phyloP scores from a whole-genome alignment of 92 coral and sea anemone genomes.

The Phenganax subtilis region DNA sequence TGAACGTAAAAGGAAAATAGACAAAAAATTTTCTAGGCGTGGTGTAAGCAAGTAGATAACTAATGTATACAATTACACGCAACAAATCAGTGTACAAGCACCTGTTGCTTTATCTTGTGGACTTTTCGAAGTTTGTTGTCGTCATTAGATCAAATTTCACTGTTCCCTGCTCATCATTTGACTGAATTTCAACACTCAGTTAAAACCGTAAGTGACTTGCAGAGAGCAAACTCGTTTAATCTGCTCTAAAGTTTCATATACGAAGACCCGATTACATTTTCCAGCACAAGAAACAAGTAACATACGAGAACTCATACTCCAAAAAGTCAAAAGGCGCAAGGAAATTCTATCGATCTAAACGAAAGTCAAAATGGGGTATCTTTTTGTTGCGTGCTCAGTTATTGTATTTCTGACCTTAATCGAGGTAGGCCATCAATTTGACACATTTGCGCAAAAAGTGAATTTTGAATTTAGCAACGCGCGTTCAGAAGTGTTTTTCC shows the following conservation, averaged over 20 bases:
- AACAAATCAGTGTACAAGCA: background rate
- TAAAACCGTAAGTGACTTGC: no score
- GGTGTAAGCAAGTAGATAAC: background rate
- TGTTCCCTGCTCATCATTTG: no score
- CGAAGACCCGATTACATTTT: no score
- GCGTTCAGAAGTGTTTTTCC: no score
- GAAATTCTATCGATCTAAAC: background rate
- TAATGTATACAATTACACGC: background rate
- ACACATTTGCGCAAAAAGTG: no score
- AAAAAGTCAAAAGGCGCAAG: background rate
- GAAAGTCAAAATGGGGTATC: background rate
- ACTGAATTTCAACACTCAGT: no score
- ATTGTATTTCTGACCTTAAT: conserved; percentile 1
- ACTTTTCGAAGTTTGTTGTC: background rate
- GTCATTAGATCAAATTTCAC: background rate
- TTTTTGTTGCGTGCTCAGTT: background rate
- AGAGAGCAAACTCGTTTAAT: no score
- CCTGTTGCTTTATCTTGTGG: background rate
- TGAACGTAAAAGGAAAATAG: background rate
- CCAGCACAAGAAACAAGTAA: no score
- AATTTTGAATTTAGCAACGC: no score
- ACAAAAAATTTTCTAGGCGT: background rate
- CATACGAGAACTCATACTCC: background rate
- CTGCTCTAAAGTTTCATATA: no score
- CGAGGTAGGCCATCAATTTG: conserved; percentile 2